phyloP scores from a whole-genome alignment of 2,888 invertebrate genomes.

The Liodrosophila aerea region DNA sequence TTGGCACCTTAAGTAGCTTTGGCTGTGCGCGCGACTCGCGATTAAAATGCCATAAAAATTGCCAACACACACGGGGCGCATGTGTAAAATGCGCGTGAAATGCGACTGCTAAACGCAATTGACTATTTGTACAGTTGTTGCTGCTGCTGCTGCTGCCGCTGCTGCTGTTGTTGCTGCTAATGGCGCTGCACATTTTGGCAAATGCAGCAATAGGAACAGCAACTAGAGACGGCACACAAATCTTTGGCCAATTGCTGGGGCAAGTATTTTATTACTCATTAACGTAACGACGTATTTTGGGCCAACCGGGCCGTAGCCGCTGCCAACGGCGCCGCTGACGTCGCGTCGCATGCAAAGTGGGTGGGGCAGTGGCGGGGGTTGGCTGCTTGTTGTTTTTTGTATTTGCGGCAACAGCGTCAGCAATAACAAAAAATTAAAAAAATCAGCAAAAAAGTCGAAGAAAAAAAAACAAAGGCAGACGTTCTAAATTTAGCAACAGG shows the following conservation, averaged over 20 bases:
- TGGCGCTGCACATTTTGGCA: conserved; percentile 61
- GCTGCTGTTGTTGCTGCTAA: conserved; percentile 29
- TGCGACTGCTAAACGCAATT: conserved; percentile 34
- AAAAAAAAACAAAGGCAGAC: conserved; percentile 56
- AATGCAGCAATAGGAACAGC: no score
- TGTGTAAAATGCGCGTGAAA: conserved; percentile 57
- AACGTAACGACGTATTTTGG: conserved; percentile 75
- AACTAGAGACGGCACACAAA: conserved; percentile 26
- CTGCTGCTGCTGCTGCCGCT: conserved; percentile 22
- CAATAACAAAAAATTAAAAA: conserved; percentile 35
- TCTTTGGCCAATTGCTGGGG: conserved; percentile 39
- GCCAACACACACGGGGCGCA: conserved; percentile 51
- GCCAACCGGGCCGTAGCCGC: conserved; percentile 46
- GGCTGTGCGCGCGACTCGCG: conserved; percentile 55
- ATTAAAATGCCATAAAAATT: conserved; percentile 75
- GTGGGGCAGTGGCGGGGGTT: conserved; percentile 6
- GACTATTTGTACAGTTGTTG: conserved; percentile 18
- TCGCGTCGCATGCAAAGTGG: conserved; percentile 8
- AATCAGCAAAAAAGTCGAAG: conserved; percentile 1
- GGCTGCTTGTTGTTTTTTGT: conserved; percentile 23
- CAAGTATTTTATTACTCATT: conserved; percentile 78
- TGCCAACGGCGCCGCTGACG: conserved; percentile 34
- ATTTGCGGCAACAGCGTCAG: conserved; percentile 68
- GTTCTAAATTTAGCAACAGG: conserved; percentile 72
- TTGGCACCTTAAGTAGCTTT: conserved; percentile 1